Evolutionary conservation across 2,797 vertebrate genomes (phyloP).

Genomic region (Chelonia mydas): DNA sequence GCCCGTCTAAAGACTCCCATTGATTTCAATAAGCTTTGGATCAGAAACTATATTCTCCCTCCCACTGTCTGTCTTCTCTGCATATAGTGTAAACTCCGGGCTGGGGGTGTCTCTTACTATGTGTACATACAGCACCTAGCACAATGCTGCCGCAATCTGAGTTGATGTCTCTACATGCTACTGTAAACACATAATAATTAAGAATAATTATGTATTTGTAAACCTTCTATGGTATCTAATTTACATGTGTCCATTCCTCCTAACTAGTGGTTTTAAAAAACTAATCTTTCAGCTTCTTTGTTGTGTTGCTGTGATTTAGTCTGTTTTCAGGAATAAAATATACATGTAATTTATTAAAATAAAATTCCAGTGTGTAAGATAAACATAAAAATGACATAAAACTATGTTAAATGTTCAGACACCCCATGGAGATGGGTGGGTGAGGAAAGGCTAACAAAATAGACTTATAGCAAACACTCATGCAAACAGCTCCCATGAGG

Average conservation of each 20-base stretch:
- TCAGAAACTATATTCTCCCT: rapidly evolving
- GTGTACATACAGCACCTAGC: neutral
- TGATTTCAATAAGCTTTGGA: neutral
- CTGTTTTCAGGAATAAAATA: neutral
- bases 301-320: neutral
- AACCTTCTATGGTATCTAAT: neutral
- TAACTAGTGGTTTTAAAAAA: neutral
- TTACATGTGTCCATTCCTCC: neutral
- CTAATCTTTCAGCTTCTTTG: neutral
- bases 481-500: constrained; percentile 64
- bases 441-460: constrained; percentile 40
- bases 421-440: constrained; percentile 40
- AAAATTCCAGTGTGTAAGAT: constrained; percentile 35
- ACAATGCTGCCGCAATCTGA: neutral
- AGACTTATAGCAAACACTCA: constrained; percentile 54
- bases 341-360: constrained; percentile 33
- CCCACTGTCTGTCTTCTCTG: neutral
- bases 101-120: neutral
- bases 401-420: constrained; percentile 39
- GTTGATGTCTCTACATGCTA: neutral
- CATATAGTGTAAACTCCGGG: rapidly evolving
- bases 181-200: neutral
- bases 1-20: neutral
- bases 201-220: neutral
- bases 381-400: constrained; percentile 38